Conservation (phyloP, 2,113 vertebrate species). For the Vanacampus margaritifer region DNA sequence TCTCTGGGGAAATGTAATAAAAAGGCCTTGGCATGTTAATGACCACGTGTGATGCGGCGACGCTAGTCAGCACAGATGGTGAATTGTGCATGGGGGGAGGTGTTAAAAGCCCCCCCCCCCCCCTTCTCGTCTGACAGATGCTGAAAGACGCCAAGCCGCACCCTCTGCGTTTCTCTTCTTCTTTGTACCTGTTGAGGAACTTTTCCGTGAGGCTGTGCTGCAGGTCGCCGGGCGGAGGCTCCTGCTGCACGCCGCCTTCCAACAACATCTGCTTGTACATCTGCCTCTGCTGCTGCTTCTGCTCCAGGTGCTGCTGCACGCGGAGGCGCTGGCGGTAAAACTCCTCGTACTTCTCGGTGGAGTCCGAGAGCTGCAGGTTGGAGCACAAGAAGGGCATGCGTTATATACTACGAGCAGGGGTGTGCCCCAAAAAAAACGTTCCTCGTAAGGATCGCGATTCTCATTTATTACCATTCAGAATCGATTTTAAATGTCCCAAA, state of each 20-base stretch:
- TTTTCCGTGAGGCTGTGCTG: conserved; percentile 95
- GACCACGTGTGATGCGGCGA: not conserved
- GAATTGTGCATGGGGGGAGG: conserved; percentile 11
- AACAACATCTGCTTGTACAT: conserved; percentile 96
- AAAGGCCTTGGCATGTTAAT: conserved; percentile 32
- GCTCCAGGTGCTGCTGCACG: conserved; percentile 95
- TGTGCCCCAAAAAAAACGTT: no score
- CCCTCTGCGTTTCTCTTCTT: not conserved
- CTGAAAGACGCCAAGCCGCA: not conserved
- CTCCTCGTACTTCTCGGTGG: conserved; percentile 95
- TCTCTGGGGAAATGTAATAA: conserved; percentile 37
- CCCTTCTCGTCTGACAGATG: conserved; percentile 35
- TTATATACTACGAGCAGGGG: not conserved
- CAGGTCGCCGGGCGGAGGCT: conserved; percentile 76
- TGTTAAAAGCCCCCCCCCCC: not conserved
- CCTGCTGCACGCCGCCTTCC: conserved; percentile 94
- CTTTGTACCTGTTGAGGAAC: conserved; percentile 89
- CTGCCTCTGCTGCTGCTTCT: conserved; percentile 95
- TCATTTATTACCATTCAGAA: no score
- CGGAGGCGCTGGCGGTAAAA: conserved; percentile 92
- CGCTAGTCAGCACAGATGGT: conserved; percentile 50
- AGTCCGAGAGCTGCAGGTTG: conserved; percentile 82
- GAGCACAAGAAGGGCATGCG: not conserved
- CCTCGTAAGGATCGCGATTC: no score
- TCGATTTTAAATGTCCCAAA: no score